Conservation (phyloP, 2,888 invertebrate genomes). For the Griposia aprilina region DNA sequence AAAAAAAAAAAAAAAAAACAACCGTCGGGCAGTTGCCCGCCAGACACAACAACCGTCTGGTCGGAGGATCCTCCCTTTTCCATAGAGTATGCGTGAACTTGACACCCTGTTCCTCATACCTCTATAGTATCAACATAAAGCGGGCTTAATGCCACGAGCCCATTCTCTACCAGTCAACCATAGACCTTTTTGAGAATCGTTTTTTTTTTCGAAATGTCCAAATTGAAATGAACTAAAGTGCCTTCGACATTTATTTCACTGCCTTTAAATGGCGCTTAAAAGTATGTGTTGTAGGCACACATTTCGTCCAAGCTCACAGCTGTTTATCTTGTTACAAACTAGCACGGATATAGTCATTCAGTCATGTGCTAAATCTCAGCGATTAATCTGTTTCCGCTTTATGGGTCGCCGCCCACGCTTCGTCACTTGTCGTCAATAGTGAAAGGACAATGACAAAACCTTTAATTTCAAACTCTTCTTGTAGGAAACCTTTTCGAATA, state of each 20-base stretch:
- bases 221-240: neutral
- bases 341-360: conserved; percentile 59
- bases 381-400: conserved; percentile 49
- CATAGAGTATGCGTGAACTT: too few species aligned
- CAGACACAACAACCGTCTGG: too few species aligned
- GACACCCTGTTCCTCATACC: too few species aligned
- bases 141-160: neutral
- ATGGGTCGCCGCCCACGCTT: conserved; percentile 38
- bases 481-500: neutral
- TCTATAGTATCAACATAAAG: neutral
- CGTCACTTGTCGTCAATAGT: conserved; percentile 5
- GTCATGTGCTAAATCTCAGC: conserved; percentile 52
- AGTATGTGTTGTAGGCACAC: neutral
- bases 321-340: conserved; percentile 52
- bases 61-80: too few species aligned
- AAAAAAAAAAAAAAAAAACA: too few species aligned
- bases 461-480: neutral
- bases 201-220: neutral
- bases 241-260: neutral
- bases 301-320: conserved; percentile 13
- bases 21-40: too few species aligned
- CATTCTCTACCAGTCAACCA: neutral
- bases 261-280: neutral
- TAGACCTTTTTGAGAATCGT: neutral
- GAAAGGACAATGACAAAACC: conserved; percentile 5